A percentile compares a stretch with the other conserved stretches of the same genome.
Conservation (phyloP, 2,113 vertebrate genomes). For the Poeciliopsis occidentalis region DNA sequence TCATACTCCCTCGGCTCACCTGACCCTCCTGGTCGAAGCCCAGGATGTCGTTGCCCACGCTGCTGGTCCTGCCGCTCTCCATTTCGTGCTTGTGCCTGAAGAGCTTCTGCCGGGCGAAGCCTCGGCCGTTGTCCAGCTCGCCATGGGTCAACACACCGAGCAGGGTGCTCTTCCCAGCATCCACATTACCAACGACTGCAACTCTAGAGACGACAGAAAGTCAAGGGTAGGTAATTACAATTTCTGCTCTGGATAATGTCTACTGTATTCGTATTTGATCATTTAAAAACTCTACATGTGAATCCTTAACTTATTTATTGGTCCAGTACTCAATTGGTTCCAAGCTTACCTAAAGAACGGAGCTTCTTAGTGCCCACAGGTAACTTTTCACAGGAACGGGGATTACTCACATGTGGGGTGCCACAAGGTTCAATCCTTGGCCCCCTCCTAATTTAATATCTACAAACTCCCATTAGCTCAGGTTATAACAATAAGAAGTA, state of each 20-base stretch:
- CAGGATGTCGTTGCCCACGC: conserved; percentile 95
- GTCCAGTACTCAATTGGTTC: neutral
- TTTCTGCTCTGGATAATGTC: neutral
- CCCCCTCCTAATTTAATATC: too few species aligned
- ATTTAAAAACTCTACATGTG: neutral
- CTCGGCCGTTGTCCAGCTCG: conserved; percentile 93
- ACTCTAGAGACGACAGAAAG: conserved; percentile 78
- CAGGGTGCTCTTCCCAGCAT: conserved; percentile 93
- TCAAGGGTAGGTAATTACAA: neutral
- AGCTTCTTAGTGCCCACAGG: too few species aligned
- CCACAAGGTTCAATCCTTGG: too few species aligned
- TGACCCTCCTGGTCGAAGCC: conserved; percentile 94
- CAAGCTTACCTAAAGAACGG: neutral
- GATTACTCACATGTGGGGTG: too few species aligned
- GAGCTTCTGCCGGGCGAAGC: conserved; percentile 95
- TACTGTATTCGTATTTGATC: neutral
- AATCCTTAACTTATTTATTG: neutral
- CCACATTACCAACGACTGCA: conserved; percentile 95
- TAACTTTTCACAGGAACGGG: too few species aligned
- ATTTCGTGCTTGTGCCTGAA: conserved; percentile 97
- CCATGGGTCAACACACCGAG: conserved; percentile 93
- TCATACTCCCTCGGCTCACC: conserved; percentile 66
- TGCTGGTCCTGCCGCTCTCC: conserved; percentile 95
- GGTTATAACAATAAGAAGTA: too few species aligned
- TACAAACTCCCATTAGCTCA: too few species aligned